Conservation (phyloP, 2,888 invertebrate genomes). For the Epinotia nisella region DNA sequence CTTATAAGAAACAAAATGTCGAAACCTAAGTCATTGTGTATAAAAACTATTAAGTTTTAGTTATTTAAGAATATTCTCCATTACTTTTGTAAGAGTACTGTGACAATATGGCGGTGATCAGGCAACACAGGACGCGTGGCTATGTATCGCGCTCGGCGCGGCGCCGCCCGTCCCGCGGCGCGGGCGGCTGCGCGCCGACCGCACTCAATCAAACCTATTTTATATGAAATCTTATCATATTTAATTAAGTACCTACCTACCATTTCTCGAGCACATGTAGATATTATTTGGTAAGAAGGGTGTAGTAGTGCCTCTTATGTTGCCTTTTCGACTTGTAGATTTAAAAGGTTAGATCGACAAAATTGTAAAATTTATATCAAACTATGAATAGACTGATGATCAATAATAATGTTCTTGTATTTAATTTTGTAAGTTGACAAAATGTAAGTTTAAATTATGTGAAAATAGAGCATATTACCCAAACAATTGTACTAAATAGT, state of each 20-base stretch:
- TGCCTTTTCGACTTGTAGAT: constrained; percentile 77
- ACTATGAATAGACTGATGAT: constrained; percentile 84
- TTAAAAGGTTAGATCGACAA: constrained; percentile 80
- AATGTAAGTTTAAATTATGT: constrained; percentile 81
- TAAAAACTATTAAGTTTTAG: constrained; percentile 82
- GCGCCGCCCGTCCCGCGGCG: constrained; percentile 52
- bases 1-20: constrained; percentile 84
- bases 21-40: constrained; percentile 85
- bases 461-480: constrained; percentile 65
- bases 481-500: constrained; percentile 64
- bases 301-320: constrained; percentile 72
- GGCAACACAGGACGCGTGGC: constrained; percentile 77
- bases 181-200: constrained; percentile 54
- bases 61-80: constrained; percentile 81
- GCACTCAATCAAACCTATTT: constrained; percentile 47
- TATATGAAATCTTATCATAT: constrained; percentile 69
- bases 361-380: constrained; percentile 82
- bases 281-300: constrained; percentile 69
- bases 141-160: constrained; percentile 53
- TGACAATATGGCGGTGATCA: constrained; percentile 74
- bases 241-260: constrained; percentile 67
- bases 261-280: constrained; percentile 70
- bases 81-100: constrained; percentile 79
- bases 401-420: constrained; percentile 83
- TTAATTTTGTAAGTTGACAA: constrained; percentile 84